phyloP scores from a whole-genome alignment of 2,113 vertebrate species.

The Lucifuga dentata region DNA sequence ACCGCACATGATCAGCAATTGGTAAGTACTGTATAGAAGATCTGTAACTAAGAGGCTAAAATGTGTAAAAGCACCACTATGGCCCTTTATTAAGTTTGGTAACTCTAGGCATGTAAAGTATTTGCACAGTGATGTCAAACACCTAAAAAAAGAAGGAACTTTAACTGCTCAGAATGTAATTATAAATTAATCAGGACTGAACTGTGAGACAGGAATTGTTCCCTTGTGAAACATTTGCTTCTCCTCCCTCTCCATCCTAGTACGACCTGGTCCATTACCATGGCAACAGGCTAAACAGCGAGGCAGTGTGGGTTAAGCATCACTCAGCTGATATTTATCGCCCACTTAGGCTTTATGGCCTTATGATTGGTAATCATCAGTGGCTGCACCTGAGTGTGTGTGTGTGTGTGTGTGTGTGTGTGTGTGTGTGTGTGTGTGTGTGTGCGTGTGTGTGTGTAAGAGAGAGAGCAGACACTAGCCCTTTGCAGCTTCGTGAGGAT shows the following conservation, averaged over 20 bases:
- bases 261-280: conserved; percentile 29
- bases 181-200: no score
- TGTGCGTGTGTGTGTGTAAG: conserved; percentile 9
- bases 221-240: neutral
- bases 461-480: no score
- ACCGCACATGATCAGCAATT: no score
- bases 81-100: no score
- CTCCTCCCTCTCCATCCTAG: neutral
- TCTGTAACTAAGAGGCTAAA: no score
- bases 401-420: conserved; percentile 3
- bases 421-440: conserved; percentile 23
- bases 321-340: conserved; percentile 63
- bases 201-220: neutral
- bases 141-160: no score
- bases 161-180: no score
- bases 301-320: conserved; percentile 59
- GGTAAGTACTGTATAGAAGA: no score
- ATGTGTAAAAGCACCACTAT: no score
- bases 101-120: no score
- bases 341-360: conserved; percentile 68
- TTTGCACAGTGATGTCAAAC: no score
- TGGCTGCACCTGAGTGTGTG: conserved; percentile 1
- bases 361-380: conserved; percentile 54
- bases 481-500: conserved; percentile 2
- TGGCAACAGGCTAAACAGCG: conserved; percentile 62